Conservation (phyloP, 1,140 invertebrate genomes). For the Galendromus occidentalis region DNA sequence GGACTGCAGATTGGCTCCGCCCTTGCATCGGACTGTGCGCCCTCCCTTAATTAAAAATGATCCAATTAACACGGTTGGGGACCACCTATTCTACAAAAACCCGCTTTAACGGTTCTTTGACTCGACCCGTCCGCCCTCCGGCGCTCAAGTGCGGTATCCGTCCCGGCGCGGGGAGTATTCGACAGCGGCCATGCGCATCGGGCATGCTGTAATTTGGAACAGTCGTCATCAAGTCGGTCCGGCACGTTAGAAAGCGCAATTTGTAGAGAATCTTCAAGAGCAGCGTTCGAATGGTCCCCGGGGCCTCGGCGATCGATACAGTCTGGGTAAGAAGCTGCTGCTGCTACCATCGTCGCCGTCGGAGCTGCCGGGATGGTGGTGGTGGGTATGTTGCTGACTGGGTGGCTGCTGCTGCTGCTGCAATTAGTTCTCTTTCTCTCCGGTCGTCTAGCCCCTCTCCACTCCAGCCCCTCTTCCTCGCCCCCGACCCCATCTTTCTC, state of each 20-base stretch:
- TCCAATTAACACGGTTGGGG: slow-evolving; percentile 6
- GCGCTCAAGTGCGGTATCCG: too few relatives aligned
- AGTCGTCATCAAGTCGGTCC: too few relatives aligned
- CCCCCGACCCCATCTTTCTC: neutral
- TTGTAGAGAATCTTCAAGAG: slow-evolving; percentile 6
- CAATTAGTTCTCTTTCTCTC: slow-evolving; percentile 11
- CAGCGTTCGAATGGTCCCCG: neutral
- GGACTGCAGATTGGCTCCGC: too few relatives aligned
- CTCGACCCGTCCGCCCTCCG: too few relatives aligned
- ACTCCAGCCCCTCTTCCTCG: neutral
- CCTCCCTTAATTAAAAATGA: slow-evolving; percentile 9
- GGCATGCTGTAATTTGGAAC: too few relatives aligned
- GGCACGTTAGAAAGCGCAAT: neutral
- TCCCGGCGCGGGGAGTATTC: too few relatives aligned
- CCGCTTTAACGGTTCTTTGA: neutral
- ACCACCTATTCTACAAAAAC: slow-evolving; percentile 9
- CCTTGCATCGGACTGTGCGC: neutral
- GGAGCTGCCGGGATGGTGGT: neutral
- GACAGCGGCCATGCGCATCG: too few relatives aligned
- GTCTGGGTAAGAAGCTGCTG: neutral
- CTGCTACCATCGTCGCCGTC: neutral
- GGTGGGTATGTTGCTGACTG: neutral
- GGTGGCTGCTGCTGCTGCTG: slow-evolving; percentile 6
- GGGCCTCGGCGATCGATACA: slow-evolving; percentile 5
- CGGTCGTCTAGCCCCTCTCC: neutral